Evolutionary conservation across 2,113 vertebrate genomes (phyloP).

Genomic region (Octodon degus): DNA sequence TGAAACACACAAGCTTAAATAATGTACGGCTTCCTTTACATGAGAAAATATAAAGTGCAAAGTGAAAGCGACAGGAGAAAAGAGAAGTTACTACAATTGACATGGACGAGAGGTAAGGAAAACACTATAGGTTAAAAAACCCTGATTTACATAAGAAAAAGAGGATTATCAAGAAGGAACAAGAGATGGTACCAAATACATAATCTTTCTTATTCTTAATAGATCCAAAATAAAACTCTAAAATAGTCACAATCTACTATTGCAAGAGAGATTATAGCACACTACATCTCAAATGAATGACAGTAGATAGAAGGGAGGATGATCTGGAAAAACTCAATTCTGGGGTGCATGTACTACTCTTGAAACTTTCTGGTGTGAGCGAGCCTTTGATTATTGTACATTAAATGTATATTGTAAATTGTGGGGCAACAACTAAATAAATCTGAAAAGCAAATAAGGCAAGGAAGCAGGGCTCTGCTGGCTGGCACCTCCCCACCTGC

Average conservation of each 20-base stretch:
- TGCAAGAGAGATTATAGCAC: background rate
- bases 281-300: background rate
- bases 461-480: no score
- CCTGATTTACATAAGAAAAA: background rate
- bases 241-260: background rate
- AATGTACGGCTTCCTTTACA: no score
- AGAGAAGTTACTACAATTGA: no score
- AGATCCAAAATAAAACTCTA: slow-evolving; percentile 19
- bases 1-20: no score
- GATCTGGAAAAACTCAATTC: background rate
- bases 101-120: background rate
- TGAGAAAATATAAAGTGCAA: no score
- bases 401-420: background rate
- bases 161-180: background rate
- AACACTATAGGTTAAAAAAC: background rate
- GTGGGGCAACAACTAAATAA: background rate
- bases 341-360: background rate
- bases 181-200: background rate
- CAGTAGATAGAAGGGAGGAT: background rate
- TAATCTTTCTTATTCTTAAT: background rate
- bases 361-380: background rate
- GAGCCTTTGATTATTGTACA: background rate
- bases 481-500: no score
- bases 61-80: no score
- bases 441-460: background rate